Evolutionary conservation across 2,888 invertebrate species (phyloP).

Genomic region (Spialia ferax): DNA sequence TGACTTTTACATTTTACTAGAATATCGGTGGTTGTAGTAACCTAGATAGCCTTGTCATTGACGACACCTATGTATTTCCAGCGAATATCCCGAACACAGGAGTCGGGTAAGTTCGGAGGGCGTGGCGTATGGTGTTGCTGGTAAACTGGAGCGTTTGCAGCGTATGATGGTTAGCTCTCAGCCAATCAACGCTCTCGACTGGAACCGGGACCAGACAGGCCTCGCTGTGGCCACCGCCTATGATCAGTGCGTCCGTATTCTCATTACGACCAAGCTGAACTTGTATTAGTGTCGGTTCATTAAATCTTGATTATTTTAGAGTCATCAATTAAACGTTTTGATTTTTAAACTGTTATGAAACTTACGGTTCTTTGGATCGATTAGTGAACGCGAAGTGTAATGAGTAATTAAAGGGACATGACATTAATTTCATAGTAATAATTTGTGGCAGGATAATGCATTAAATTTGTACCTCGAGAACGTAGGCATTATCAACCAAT

Average conservation of each 20-base stretch:
- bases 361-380: too few relatives aligned
- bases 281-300: conserved; percentile 66
- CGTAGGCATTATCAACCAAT: too few relatives aligned
- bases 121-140: conserved; percentile 91
- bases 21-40: too few relatives aligned
- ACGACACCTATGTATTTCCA: conserved; percentile 45
- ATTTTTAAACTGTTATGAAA: too few relatives aligned
- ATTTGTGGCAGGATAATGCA: too few relatives aligned
- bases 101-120: conserved; percentile 91
- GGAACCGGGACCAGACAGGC: conserved; percentile 96
- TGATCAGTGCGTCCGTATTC: conserved; percentile 95
- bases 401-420: too few relatives aligned
- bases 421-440: too few relatives aligned
- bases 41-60: not conserved
- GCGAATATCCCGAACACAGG: conserved; percentile 92
- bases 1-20: too few relatives aligned
- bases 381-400: too few relatives aligned
- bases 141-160: conserved; percentile 91
- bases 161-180: conserved; percentile 94
- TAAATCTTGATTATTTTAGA: too few relatives aligned
- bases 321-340: too few relatives aligned
- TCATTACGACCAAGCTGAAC: conserved; percentile 96
- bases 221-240: conserved; percentile 95
- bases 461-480: too few relatives aligned
- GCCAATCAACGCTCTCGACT: conserved; percentile 95